Evolutionary conservation across 2,888 invertebrate genomes (phyloP), one percentile per base, ranked within the genome.

Genomic region (Bellardia bayeri): DNA sequence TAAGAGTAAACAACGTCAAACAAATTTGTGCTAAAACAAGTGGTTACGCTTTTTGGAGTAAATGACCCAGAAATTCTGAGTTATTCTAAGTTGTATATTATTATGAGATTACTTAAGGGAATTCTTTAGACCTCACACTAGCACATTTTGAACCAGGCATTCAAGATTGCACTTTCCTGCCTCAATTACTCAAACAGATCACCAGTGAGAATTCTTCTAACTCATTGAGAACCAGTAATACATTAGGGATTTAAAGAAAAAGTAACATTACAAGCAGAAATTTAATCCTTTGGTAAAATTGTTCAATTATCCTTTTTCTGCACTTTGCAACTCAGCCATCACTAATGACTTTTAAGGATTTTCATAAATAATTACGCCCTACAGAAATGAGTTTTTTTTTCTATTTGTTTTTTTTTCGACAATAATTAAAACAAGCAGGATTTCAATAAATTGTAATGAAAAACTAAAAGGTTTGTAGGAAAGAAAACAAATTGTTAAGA

Each of bases 261-360:
- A 56, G 42, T 5, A 75, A 13, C 81, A 81, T 87, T 87, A 80
- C 71, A 23, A 61, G 86, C 75, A 75, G 76, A 83, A 80, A 83
- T 83, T 82, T 84, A 87, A 87, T 84, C 87, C 87, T 87, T 87
- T 80, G 42, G 64, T 72, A 30, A 23, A 79, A 74, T 74, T 79
- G 74, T 79, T 74, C 66, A 72, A 64, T 56, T 49, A 58, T 71
- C 42, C 42, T 63, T 40, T 37, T 16, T 13, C 7, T 30, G 14
- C 9, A 37, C 3, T 16, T 40, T 54, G 51, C 51, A 11, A 45
- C 40, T 11, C 56, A 56, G 23, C 1, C 9, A 45, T 37, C 30
- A 40, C 45, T 78, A 81, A 84, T 87, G 87, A 78, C 72, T 86
- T 80, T 51, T 23, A 37, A 61, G 37, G 54, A 81, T 81, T 76